Conservation (phyloP, 2,888 invertebrate genomes). For the Drosophila trichaetosa region DNA sequence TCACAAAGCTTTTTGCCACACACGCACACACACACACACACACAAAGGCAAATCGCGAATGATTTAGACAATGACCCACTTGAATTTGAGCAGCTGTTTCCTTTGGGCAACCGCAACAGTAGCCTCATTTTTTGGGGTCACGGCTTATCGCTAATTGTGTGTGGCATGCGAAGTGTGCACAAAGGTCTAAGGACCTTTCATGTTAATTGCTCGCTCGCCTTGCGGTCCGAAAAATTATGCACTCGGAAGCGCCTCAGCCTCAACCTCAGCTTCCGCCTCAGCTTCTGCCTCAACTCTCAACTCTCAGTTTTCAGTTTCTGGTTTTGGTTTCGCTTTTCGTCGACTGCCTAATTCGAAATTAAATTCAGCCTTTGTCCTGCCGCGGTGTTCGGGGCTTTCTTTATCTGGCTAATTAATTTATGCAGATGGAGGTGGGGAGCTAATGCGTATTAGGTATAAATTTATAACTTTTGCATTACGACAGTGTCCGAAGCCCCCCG, state of each 20-base stretch:
- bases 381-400: conserved; percentile 34
- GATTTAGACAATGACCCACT: conserved; percentile 8
- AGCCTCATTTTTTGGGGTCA: conserved; percentile 34
- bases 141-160: conserved; percentile 72
- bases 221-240: conserved; percentile 56
- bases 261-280: conserved; percentile 4
- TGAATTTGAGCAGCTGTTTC: conserved; percentile 56
- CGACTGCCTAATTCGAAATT: conserved; percentile 71
- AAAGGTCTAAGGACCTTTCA: conserved; percentile 62
- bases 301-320: conserved; percentile 27
- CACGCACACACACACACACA: no score
- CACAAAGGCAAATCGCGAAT: background rate
- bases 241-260: conserved; percentile 25
- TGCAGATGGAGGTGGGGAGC: conserved; percentile 33
- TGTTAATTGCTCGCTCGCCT: conserved; percentile 64
- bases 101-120: conserved; percentile 24
- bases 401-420: conserved; percentile 74
- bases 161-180: conserved; percentile 45
- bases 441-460: conserved; percentile 70
- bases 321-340: conserved; percentile 49
- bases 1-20: background rate
- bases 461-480: conserved; percentile 71
- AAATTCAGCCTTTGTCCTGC: conserved; percentile 62
- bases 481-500: conserved; percentile 13
- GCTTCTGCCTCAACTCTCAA: conserved; percentile 7